Conservation (phyloP, 2,113 vertebrate genomes). For the Carlito syrichta region DNA sequence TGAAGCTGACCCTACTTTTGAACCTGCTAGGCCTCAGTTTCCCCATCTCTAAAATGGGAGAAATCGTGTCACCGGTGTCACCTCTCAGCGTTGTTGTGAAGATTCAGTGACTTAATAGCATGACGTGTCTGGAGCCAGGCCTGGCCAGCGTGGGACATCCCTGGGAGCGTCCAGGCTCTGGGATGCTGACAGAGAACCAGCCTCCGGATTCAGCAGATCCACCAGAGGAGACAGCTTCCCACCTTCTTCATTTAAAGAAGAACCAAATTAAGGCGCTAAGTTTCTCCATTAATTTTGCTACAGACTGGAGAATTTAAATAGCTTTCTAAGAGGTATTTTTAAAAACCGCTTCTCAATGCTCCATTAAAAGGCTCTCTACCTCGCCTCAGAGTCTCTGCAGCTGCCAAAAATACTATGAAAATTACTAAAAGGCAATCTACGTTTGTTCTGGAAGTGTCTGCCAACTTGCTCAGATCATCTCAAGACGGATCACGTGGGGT, state of each 20-base stretch:
- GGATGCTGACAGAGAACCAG: rapidly evolving
- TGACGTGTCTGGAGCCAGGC: neutral
- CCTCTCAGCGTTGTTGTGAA: too few relatives aligned
- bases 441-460: neutral
- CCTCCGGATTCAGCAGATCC: neutral
- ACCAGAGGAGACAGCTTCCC: neutral
- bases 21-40: neutral
- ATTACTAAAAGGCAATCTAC: neutral
- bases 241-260: neutral
- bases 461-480: neutral
- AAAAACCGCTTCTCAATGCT: conserved; percentile 52
- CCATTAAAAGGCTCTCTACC: conserved; percentile 52
- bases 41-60: neutral
- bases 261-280: conserved; percentile 21
- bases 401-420: conserved; percentile 58
- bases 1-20: neutral
- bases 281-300: conserved; percentile 55
- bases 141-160: neutral
- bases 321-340: conserved; percentile 73
- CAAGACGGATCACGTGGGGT: neutral
- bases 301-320: conserved; percentile 68
- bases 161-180: rapidly evolving
- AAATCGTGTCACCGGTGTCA: too few relatives aligned
- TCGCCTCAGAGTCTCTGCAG: neutral
- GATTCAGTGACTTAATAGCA: neutral